Percentiles rank a stretch among this genome's conserved stretches.
Evolutionary conservation across 2,888 invertebrate species (phyloP).

Genomic region (Tetragonula carbonaria): DNA sequence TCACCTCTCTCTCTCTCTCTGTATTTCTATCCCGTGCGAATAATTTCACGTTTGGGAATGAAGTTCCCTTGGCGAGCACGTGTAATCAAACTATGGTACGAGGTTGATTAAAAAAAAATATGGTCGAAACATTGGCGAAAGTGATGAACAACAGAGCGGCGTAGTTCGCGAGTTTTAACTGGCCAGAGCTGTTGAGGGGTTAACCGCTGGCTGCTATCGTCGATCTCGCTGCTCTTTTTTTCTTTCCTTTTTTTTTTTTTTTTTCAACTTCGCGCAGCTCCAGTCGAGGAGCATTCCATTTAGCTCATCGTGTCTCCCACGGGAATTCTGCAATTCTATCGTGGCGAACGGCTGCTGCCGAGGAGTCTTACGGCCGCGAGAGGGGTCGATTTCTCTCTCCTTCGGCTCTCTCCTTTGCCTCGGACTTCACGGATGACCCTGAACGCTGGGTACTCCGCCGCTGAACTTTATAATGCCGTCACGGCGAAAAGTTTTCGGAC

Average conservation of each 20-base stretch:
- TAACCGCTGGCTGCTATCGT: neutral
- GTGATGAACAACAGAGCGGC: neutral
- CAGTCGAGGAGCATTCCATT: neutral
- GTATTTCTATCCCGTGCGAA: neutral
- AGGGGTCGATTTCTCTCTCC: neutral
- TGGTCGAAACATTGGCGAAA: neutral
- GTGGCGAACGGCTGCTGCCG: neutral
- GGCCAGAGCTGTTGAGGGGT: neutral
- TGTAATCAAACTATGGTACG: neutral
- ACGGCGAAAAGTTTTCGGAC: neutral
- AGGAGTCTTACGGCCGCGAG: neutral
- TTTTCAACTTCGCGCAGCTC: neutral
- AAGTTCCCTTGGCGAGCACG: neutral
- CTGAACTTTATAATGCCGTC: neutral
- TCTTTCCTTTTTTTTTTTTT: neutral
- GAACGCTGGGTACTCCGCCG: too few relatives aligned
- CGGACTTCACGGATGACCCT: neutral
- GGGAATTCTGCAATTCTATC: slow-evolving; percentile 4
- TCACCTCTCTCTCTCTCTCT: too few relatives aligned
- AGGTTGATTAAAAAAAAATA: neutral
- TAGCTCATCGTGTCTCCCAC: slow-evolving; percentile 3
- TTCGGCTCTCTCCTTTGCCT: neutral
- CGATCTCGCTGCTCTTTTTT: neutral
- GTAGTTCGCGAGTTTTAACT: neutral
- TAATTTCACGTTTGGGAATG: neutral